Base-by-base conservation (phyloP, 2,888 invertebrate genomes). In the Chorisops tibialis region DNA sequence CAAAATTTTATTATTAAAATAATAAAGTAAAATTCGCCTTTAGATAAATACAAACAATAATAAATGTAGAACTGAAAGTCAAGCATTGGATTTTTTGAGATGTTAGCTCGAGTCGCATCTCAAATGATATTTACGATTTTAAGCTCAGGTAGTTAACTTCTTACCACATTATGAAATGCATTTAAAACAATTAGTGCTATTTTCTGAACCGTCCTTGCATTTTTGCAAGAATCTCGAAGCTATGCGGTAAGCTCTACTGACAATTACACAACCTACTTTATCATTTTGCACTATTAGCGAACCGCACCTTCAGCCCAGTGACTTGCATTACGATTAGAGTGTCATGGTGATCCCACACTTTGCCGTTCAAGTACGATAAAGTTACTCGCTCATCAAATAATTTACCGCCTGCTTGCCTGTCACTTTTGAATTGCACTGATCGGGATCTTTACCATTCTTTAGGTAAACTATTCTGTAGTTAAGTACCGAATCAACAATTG, bases 401-500 rank as follows among this genome's bases (percentile, higher is more conserved):
- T 54, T 54, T 54, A 54, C 54, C 54, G 54, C 41, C 41, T 54
- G 54, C 38, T 39, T 38, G 39, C 54, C 54, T 41, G 54, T 54
- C 54, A 54, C 54, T 54, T 54, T 39, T 41, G 22, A 54, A 54
- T 54, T 41, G 54, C 54, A 54, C 54, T 22, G 41, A 54, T 54
- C 54, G 41, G 22, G 54, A 39, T 54, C 54, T 24, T 54, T 54
- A 54, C 54, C 41, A 54, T 54, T 54, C 54, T 22, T 39, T 54
- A 41, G 54, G 41, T 41, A 54, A 54, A 54, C 54, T 39, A 54
- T 54, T 54, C 54, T 39, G 21, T 41, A 24, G 41, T 22, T n/a
- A 41, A 54, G 14, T 21, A 22, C 22, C 21, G 22, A 54, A 22
- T 41, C n/a, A n/a, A 41, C 41, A 21, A 41, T 54, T 22, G 54